Evolutionary conservation across 2,797 vertebrate species (phyloP).

Genomic region (Remorina albescens): DNA sequence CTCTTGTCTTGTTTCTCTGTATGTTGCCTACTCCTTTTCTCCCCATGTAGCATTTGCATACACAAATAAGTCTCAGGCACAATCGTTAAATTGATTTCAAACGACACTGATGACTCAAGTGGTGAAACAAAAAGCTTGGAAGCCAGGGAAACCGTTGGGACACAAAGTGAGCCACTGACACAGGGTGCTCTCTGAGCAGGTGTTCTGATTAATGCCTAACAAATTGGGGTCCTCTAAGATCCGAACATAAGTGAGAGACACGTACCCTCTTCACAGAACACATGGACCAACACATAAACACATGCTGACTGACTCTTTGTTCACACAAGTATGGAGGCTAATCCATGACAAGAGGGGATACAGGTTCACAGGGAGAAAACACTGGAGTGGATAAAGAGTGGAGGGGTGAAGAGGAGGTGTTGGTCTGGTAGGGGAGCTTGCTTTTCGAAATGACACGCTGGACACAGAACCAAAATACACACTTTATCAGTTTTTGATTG

Average conservation of each 20-base stretch:
- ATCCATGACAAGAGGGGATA: constrained; percentile 74
- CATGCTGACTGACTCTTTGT: constrained; percentile 74
- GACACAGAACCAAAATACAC: constrained; percentile 19
- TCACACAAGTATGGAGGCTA: constrained; percentile 70
- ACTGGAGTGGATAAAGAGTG: constrained; percentile 66
- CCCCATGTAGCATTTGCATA: constrained; percentile 77
- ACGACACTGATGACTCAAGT: constrained; percentile 85
- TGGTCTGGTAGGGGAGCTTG: constrained; percentile 32
- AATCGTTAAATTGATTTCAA: constrained; percentile 84
- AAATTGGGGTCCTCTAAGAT: constrained; percentile 83
- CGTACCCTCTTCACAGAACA: constrained; percentile 67
- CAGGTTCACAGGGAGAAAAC: constrained; percentile 64
- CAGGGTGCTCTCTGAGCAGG: constrained; percentile 78
- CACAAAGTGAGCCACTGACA: constrained; percentile 72
- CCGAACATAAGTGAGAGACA: constrained; percentile 75
- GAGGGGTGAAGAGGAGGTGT: constrained; percentile 41
- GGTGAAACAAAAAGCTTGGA: constrained; percentile 76
- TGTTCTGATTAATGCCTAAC: constrained; percentile 84
- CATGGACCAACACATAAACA: constrained; percentile 67
- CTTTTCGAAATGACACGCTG: constrained; percentile 18
- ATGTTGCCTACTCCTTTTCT: constrained; percentile 45
- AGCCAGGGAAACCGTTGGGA: constrained; percentile 60
- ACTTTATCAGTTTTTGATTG: constrained; percentile 17
- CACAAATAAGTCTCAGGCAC: constrained; percentile 82
- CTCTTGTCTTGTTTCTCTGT: constrained; percentile 33